Conservation (phyloP, 2,888 invertebrate species). For the Cylloceria caligata region DNA sequence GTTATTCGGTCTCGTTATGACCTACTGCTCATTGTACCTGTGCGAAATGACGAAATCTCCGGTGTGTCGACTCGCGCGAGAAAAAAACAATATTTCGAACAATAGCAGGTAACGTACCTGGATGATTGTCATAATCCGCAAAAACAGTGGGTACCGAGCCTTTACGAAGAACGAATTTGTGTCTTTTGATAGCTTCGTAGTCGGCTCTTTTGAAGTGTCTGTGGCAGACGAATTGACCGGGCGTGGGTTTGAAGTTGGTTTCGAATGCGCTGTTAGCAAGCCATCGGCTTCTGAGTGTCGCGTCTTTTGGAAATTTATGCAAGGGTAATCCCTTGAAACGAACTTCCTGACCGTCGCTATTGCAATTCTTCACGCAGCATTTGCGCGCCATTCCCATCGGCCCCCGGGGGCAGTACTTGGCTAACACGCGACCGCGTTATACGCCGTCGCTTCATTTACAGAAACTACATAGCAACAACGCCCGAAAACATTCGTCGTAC, state of each 20-base stretch:
- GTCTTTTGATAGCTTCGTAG: conserved; percentile 89
- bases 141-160: conserved; percentile 91
- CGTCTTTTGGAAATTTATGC: conserved; percentile 90
- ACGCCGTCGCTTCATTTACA: conserved; percentile 76
- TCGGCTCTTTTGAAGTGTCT: conserved; percentile 91
- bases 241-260: conserved; percentile 86
- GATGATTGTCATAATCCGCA: conserved; percentile 83
- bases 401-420: conserved; percentile 69
- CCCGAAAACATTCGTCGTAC: conserved; percentile 35
- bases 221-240: conserved; percentile 90
- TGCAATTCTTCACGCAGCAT: conserved; percentile 88
- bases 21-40: conserved; percentile 61
- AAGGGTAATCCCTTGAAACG: conserved; percentile 90
- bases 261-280: conserved; percentile 87
- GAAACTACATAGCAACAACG: conserved; percentile 75
- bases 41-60: conserved; percentile 46
- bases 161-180: conserved; percentile 90
- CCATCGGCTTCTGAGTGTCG: conserved; percentile 88
- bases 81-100: not conserved
- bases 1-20: conserved; percentile 46
- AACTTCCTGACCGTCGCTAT: conserved; percentile 87
- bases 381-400: conserved; percentile 87
- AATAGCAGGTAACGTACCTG: conserved; percentile 72
- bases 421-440: conserved; percentile 76
- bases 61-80: not conserved